Evolutionary conservation across 2,888 invertebrate species (phyloP).

Genomic region (Mystacides longicornis): DNA sequence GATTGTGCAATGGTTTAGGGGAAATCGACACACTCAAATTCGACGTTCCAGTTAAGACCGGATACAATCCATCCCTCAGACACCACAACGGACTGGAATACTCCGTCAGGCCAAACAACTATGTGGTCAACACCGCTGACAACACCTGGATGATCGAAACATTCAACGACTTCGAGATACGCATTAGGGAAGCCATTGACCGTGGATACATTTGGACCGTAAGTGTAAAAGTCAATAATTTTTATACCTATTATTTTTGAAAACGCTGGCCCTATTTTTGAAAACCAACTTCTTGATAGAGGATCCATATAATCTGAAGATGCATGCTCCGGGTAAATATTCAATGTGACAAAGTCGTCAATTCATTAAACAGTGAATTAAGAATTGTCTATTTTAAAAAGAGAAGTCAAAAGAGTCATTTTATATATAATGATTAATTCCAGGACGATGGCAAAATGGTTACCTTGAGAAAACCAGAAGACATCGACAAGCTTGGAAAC

Average conservation of each 20-base stretch:
- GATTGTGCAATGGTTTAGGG: slow-evolving; percentile 60
- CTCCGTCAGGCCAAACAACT: slow-evolving; percentile 54
- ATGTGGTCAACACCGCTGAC: slow-evolving; percentile 44
- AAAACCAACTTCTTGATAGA: not conserved
- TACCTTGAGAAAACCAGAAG: slow-evolving; percentile 52
- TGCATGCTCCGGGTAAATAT: no score
- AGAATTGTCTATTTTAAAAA: no score
- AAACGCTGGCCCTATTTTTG: no score
- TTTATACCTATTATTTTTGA: no score
- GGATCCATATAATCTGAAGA: no score
- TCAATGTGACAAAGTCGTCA: no score
- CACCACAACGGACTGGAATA: slow-evolving; percentile 59
- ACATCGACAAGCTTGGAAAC: slow-evolving; percentile 57
- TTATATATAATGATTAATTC: no score
- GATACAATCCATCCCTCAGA: slow-evolving; percentile 56
- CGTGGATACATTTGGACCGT: slow-evolving; percentile 42
- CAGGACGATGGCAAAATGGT: slow-evolving; percentile 47
- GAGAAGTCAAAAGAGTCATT: no score
- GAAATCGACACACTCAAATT: slow-evolving; percentile 54
- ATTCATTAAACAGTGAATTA: no score
- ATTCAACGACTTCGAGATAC: slow-evolving; percentile 47
- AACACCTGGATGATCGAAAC: slow-evolving; percentile 38
- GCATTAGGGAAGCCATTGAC: slow-evolving; percentile 55
- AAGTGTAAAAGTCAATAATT: slow-evolving; percentile 16
- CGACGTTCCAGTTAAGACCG: slow-evolving; percentile 46